Evolutionary conservation across 37 sponge, comb jelly and placozoan species (phyloP).

Genomic region (Spongilla lacustris): DNA sequence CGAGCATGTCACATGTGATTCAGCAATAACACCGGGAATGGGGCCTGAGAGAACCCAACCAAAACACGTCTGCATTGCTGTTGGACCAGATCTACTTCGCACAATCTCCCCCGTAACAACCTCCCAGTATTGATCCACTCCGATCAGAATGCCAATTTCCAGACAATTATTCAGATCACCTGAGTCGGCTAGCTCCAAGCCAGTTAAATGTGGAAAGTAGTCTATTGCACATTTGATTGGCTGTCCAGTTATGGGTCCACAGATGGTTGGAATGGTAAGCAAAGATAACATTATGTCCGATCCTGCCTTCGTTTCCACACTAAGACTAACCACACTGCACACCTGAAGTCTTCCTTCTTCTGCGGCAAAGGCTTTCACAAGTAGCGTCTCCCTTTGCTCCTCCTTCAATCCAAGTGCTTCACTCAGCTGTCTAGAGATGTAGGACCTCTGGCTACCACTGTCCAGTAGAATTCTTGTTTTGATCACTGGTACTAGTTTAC

Average conservation of each 20-base stretch:
- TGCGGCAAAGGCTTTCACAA: slow-evolving; percentile 29
- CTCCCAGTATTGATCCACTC: slow-evolving; percentile 13
- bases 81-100: slow-evolving; percentile 17
- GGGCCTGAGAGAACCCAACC: slow-evolving; percentile 48
- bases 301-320: not conserved
- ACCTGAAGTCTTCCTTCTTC: not conserved
- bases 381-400: not conserved
- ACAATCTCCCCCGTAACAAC: slow-evolving; percentile 8
- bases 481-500: not conserved
- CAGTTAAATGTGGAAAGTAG: slow-evolving; percentile 1
- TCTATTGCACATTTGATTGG: not conserved
- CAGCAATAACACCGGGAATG: not conserved
- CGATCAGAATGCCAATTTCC: slow-evolving; percentile 25
- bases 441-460: slow-evolving; percentile 33
- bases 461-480: no score
- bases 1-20: not conserved
- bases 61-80: slow-evolving; percentile 1
- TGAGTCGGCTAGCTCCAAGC: slow-evolving; percentile 23
- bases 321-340: slow-evolving; percentile 11
- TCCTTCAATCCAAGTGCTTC: not conserved
- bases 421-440: slow-evolving; percentile 6
- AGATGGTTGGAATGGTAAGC: slow-evolving; percentile 7
- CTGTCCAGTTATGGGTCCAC: slow-evolving; percentile 20
- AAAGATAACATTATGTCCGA: not conserved
- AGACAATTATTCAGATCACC: not conserved